phyloP scores from a whole-genome alignment of 2,888 invertebrate species.

The Acrocyrtus sp. region DNA sequence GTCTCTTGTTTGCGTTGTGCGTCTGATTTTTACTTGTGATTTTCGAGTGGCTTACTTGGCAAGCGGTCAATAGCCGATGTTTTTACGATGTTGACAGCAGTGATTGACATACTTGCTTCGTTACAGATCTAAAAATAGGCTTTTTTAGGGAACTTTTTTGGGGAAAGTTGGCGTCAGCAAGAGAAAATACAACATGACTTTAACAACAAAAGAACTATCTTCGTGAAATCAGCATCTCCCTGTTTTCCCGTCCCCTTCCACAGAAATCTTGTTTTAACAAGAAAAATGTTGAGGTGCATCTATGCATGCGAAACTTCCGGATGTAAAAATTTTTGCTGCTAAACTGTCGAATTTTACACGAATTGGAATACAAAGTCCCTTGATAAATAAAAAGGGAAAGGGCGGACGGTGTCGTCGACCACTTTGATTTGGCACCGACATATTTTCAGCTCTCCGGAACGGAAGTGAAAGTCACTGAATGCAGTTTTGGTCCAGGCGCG shows the following conservation, averaged over 20 bases:
- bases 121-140: not conserved
- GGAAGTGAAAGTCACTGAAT: not conserved
- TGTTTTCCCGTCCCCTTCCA: not conserved
- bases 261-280: not conserved
- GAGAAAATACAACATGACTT: not conserved
- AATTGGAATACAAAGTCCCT: no score
- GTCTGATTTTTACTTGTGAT: no score
- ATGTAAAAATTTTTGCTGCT: no score
- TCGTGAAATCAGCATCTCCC: not conserved
- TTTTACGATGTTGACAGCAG: not conserved
- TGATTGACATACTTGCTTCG: no score
- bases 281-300: not conserved
- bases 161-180: not conserved
- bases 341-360: no score
- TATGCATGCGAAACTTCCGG: constrained; percentile 19
- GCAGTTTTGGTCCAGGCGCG: not conserved
- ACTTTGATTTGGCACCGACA: constrained; percentile 24
- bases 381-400: no score
- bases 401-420: no score
- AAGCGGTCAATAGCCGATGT: constrained; percentile 14
- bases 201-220: no score
- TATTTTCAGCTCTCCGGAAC: not conserved
- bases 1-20: not conserved
- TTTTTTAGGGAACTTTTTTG: not conserved
- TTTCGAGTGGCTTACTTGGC: constrained; percentile 3